Evolutionary conservation across 2,888 invertebrate species (phyloP).

Genomic region (Drosophila eohydei): DNA sequence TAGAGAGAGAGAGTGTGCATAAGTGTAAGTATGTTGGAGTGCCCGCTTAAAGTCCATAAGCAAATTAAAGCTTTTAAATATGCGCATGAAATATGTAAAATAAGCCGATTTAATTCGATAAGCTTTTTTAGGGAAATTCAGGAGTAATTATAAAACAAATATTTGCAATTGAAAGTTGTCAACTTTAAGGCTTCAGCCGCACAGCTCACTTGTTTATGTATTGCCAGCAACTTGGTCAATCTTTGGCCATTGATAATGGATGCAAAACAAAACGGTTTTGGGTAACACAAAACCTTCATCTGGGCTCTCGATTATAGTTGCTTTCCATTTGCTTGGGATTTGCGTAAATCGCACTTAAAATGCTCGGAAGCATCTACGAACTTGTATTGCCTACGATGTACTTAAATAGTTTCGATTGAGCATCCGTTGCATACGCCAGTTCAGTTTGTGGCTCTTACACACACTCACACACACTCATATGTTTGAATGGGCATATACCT

Average conservation of each 20-base stretch:
- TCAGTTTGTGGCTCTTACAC: background rate
- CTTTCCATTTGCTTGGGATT: constrained; percentile 15
- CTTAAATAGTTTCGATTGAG: constrained; percentile 29
- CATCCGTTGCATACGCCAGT: background rate
- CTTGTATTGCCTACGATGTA: constrained; percentile 4
- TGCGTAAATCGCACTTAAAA: constrained; percentile 33
- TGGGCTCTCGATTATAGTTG: background rate
- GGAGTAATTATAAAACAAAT: background rate
- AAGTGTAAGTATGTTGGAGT: constrained; percentile 1
- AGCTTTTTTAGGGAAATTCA: background rate
- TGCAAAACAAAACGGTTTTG: background rate
- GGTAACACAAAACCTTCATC: background rate
- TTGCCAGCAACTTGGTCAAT: background rate
- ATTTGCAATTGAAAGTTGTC: background rate
- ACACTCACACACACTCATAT: background rate
- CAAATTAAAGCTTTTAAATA: constrained; percentile 24
- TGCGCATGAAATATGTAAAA: constrained; percentile 1
- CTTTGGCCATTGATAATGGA: constrained; percentile 13
- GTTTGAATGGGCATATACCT: constrained; percentile 22
- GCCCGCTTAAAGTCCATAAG: constrained; percentile 19
- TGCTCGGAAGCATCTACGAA: constrained; percentile 16
- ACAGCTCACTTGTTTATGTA: background rate
- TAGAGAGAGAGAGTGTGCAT: background rate
- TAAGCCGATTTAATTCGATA: background rate
- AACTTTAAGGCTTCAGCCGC: background rate